Percentiles rank a stretch among this genome's conserved stretches.
Evolutionary conservation across 1,140 invertebrate species (phyloP).

Genomic region (Agrilus planipennis): DNA sequence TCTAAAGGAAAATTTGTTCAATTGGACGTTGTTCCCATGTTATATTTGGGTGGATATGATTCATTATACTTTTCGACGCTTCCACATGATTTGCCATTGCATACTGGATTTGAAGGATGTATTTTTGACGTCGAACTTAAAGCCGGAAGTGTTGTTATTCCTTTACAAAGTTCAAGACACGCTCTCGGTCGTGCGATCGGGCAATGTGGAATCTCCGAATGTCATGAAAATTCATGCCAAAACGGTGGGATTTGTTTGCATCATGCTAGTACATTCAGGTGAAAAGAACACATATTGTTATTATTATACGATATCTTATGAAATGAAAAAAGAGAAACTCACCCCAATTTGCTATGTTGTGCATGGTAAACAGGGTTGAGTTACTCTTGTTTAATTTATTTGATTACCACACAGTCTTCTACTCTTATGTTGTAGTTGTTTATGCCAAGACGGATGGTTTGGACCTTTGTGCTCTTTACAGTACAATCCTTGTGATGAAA

Average conservation of each 20-base stretch:
- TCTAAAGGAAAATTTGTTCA: constrained; percentile 59
- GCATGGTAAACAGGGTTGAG: too few species aligned
- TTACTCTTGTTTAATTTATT: too few species aligned
- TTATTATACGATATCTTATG: too few species aligned
- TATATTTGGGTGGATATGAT: constrained; percentile 74
- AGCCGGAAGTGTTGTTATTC: constrained; percentile 41
- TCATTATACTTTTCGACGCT: constrained; percentile 60
- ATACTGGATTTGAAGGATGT: constrained; percentile 72
- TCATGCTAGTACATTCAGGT: constrained; percentile 74
- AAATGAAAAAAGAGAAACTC: too few species aligned
- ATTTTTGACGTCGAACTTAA: constrained; percentile 62
- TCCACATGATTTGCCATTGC: constrained; percentile 74
- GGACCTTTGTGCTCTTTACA: constrained; percentile 52
- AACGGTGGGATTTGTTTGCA: constrained; percentile 72
- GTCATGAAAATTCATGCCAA: constrained; percentile 67
- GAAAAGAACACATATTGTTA: too few species aligned
- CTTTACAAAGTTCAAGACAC: constrained; percentile 44
- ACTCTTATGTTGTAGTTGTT: constrained; percentile 43
- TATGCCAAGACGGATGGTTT: constrained; percentile 63
- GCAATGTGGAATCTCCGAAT: constrained; percentile 70
- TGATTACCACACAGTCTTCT: too few species aligned
- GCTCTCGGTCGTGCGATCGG: constrained; percentile 58
- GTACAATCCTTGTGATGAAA: constrained; percentile 49
- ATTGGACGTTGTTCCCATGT: constrained; percentile 60
- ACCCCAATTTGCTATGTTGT: too few species aligned